Conservation (phyloP, 1,140 invertebrate species). For the Euwallacea fornicatus region DNA sequence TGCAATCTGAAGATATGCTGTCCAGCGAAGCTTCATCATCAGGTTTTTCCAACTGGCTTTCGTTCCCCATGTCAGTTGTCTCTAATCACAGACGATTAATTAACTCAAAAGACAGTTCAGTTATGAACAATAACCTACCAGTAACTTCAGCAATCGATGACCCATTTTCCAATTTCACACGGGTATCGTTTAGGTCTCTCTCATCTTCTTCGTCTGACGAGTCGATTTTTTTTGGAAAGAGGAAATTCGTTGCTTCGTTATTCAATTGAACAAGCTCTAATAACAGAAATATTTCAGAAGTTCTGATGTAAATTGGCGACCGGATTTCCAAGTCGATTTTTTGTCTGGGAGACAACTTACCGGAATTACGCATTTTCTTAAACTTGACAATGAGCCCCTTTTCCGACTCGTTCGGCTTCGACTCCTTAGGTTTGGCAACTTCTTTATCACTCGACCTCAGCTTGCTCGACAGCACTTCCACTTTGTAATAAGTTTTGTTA, state of each 20-base stretch:
- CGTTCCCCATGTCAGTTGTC: too few relatives aligned
- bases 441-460: conserved; percentile 58
- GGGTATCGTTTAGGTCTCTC: conserved; percentile 32
- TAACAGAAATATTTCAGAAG: conserved; percentile 10
- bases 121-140: too few relatives aligned
- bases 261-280: conserved; percentile 70
- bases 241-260: conserved; percentile 80
- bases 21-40: conserved; percentile 49
- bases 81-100: too few relatives aligned
- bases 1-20: conserved; percentile 43
- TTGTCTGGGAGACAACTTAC: conserved; percentile 12
- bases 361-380: conserved; percentile 67
- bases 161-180: conserved; percentile 16
- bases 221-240: conserved; percentile 69
- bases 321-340: not conserved
- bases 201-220: conserved; percentile 58
- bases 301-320: not conserved
- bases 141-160: not conserved
- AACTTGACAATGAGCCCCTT: conserved; percentile 69
- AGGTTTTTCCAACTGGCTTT: conserved; percentile 12
- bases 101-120: too few relatives aligned
- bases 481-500: conserved; percentile 71
- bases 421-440: conserved; percentile 36
- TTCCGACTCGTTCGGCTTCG: conserved; percentile 37
- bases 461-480: conserved; percentile 71